Conservation (phyloP, 2,797 vertebrate species). For the Sarcoramphus papa region DNA sequence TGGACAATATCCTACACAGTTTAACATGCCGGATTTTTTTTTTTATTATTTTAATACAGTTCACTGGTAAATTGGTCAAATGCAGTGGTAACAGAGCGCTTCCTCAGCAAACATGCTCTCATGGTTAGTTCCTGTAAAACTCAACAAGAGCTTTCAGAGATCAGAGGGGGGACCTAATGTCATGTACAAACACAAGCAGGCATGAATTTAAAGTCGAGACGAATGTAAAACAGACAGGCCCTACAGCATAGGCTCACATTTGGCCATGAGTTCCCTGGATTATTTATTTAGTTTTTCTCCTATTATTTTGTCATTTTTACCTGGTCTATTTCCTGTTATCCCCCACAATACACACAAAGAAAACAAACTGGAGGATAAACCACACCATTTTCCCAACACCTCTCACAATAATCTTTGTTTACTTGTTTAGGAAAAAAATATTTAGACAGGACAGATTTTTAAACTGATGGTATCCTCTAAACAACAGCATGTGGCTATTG, state of each 20-base stretch:
- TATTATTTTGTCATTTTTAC: background rate
- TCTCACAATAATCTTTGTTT: background rate
- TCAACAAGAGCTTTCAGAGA: background rate
- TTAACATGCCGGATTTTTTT: background rate
- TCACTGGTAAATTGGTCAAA: background rate
- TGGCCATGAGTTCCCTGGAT: background rate
- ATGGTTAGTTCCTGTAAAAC: background rate
- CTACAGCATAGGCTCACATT: background rate
- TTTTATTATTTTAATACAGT: background rate
- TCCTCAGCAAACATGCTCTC: background rate
- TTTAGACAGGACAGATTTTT: background rate
- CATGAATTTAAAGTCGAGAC: background rate
- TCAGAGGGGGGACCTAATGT: background rate
- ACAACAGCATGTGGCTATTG: background rate
- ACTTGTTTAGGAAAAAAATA: background rate
- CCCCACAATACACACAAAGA: background rate
- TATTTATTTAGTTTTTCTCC: background rate
- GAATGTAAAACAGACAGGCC: background rate
- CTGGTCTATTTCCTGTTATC: background rate
- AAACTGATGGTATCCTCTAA: background rate
- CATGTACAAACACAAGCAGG: background rate
- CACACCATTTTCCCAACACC: background rate
- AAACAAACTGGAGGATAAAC: background rate
- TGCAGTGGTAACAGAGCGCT: background rate
- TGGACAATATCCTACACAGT: background rate